Base-by-base conservation (phyloP, 2,888 invertebrate species). In the Habroteleia sp. region DNA sequence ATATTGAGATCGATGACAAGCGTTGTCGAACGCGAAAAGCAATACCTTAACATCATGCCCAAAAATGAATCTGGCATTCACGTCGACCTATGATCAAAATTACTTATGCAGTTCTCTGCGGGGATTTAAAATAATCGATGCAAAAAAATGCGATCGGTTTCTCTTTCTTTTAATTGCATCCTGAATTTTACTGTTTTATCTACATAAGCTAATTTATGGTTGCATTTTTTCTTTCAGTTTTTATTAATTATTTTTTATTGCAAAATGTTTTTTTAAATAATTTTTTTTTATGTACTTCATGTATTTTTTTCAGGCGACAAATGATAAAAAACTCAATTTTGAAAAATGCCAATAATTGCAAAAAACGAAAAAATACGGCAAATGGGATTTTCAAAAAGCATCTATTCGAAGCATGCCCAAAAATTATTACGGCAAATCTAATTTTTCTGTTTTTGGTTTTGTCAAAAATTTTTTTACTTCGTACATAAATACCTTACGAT, bases 391-490 rank as follows among this genome's bases (percentile, higher is more conserved):
- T 76, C 79, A 85, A 84, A 83, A 87, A 88, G 85, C 88, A 84
- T 84, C 87, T 87, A 87, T 80, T 83, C 81, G 84, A 87, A 85
- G 83, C 76, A 76, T 87, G 88, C 85, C 86, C 85, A 86, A 87
- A 84, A 87, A 87, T 86, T 79, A 84, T 85, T 85, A 83, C 83
- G 87, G 84, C 85, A 87, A 88, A 88, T 88, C 74, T 79, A 77
- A 78, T 63, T 74, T 79, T 39, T 29, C 20, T 62, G 37, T 73
- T 44, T 42, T 11, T 56, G 25, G 16, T 35, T 48, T 60, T n/a
- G 8, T 39, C 27, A 20, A 69, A 69, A 60, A 14, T 23, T 7
- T 27, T 35, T 27, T 13, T 13, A 35, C 56, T 69, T 42, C 72
- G 79, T 78, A 79, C 80, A 78, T 80, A 79, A 72, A 82, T 79